Conservation (phyloP, 2,888 invertebrate species). For the Oasisia sp. region DNA sequence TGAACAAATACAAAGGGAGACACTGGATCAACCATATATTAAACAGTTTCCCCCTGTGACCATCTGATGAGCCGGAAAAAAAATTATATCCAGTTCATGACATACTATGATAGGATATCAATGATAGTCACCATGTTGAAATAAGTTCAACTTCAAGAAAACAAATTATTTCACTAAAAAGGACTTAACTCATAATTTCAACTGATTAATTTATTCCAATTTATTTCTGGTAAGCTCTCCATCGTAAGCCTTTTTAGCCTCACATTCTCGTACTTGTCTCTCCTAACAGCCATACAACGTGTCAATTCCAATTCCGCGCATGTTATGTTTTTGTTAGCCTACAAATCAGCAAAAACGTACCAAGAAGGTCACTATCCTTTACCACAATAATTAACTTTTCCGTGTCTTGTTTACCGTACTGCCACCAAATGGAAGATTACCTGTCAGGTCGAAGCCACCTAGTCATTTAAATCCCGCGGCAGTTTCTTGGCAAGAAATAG, state of each 20-base stretch:
- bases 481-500: background rate
- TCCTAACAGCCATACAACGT: background rate
- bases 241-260: background rate
- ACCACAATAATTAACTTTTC: background rate
- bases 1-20: too few relatives aligned
- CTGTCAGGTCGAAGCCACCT: background rate
- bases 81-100: too few relatives aligned
- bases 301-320: background rate
- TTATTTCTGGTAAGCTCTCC: background rate
- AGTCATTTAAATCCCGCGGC: background rate
- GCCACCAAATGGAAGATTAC: background rate
- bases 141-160: too few relatives aligned
- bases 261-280: background rate
- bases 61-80: too few relatives aligned
- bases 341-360: background rate
- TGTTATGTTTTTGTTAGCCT: background rate
- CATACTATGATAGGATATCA: too few relatives aligned
- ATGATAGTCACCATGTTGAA: too few relatives aligned
- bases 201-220: background rate
- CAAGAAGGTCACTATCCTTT: background rate
- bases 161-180: too few relatives aligned
- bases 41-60: too few relatives aligned
- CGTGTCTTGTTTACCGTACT: background rate
- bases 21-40: too few relatives aligned
- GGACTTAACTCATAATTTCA: background rate